Evolutionary conservation across 30 jellyfish, hydroid and myxozoan genomes (phyloP).

Genomic region (Morbakka virulenta): DNA sequence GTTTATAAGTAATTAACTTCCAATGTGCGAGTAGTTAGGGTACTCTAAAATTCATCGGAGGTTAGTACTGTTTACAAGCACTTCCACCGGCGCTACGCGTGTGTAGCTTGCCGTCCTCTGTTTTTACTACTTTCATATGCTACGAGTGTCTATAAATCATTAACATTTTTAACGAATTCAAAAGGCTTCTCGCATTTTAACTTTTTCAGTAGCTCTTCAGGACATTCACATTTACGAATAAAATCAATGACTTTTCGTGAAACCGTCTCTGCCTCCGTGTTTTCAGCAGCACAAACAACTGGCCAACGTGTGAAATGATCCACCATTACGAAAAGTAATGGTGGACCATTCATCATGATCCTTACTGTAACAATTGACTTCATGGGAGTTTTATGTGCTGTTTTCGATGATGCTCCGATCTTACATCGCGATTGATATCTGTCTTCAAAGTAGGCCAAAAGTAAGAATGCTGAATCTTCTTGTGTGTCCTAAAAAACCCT

Average conservation of each 20-base stretch:
- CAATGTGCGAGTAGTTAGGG: not conserved
- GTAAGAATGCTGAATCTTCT: conserved; percentile 27
- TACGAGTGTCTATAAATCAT: too few relatives aligned
- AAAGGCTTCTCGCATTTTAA: too few relatives aligned
- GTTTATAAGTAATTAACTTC: not conserved
- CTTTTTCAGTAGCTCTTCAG: conserved; percentile 26
- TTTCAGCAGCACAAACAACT: conserved; percentile 18
- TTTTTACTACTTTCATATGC: too few relatives aligned
- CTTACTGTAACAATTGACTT: conserved; percentile 17
- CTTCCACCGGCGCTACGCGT: not conserved
- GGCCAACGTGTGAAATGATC: conserved; percentile 22
- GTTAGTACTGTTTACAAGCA: not conserved
- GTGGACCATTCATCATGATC: not conserved
- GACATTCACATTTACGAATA: conserved; percentile 16
- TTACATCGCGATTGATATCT: conserved; percentile 33
- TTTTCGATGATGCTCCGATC: conserved; percentile 27
- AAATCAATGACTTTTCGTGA: conserved; percentile 34
- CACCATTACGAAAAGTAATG: not conserved
- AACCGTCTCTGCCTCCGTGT: conserved; percentile 46
- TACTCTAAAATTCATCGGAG: not conserved
- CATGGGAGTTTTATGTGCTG: conserved; percentile 46
- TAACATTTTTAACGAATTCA: too few relatives aligned
- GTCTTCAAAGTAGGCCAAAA: conserved; percentile 50
- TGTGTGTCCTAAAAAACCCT: conserved; percentile 41
- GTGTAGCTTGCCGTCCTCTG: not conserved